Base-by-base conservation (phyloP, 2,113 vertebrate genomes). In the Potamarius usumacintae region DNA sequence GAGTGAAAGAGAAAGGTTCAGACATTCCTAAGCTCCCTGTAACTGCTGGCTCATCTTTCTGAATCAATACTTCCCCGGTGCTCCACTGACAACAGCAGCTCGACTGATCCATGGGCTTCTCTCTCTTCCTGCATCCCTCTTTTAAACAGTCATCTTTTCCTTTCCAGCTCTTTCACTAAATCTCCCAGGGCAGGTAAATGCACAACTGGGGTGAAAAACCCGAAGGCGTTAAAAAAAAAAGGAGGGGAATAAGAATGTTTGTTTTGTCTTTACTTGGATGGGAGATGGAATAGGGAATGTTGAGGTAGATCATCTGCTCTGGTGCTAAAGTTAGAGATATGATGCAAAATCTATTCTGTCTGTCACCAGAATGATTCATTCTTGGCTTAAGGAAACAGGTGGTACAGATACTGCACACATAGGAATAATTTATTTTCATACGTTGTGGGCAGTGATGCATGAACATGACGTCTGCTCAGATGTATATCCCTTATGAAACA, bases 11-110 rank as follows among this genome's bases (percentile, higher is more conserved):
- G 83, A 88, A 77, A 86, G 84, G 88, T 89, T 92, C 90, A 93
- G 89, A 89, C 90, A 88, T 91, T 92, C 89, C 81, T 86, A 86
- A 91, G 86, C 85, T 78, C 67, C 89, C 84, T 88, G 80, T 85
- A 92, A 93, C 88, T 85, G 82, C 89, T 84, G 86, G 86, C 91
- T 94, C 87, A 92, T 92, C 92, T 91, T 87, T 88, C 82, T 27
- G 88, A 90, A 93, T 95, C 93, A 50, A 95, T 95, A 93, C 62
- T 79, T 88, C 76, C 87, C 84, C 83, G 80, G 84, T 72, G 62
- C 77, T 76, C 84, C 85, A 82, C 90, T 91, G 87, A 84, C 90
- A 91, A 85, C 72, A 80, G 78, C 86, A 85, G 65, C 82, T 55
- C 48, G 63, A 57, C 90, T 89, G 62, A 85, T 91, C 90, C 90